Evolutionary conservation across 2,113 vertebrate species (phyloP), one percentile per base, ranked within the genome.

Genomic region (Pachypanchax playfairii): DNA sequence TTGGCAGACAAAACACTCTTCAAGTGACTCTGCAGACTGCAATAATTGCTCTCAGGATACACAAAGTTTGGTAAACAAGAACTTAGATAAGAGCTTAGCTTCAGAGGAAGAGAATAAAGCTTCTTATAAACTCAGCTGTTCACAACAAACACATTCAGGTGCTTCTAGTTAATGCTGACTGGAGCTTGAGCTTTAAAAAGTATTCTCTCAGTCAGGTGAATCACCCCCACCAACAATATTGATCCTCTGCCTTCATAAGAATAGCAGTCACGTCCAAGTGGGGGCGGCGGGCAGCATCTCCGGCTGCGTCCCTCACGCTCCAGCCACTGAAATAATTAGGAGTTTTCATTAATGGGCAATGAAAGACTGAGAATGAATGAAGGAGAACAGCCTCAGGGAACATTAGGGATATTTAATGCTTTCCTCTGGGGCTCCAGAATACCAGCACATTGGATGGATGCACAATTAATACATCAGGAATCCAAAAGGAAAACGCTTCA

Each of bases 311-410:
- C 93, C 87, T n/a, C 87, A 80, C 85, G 93, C 93, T 93, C 91
- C 93, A 94, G 94, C 94, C 95, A 93, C 93, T 92, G 94, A 95
- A 95, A 98, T 97, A 96, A 98, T 98, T 96, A 98, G 94, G 90
- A 93, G 93, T 95, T 96, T 94, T 98, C 95, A 98, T 98, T 98
- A 98, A 94, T 93, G 92, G 74, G 88, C 91, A 94, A 93, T 92
- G 93, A 90, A 91, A 90, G 87, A 89, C 82, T 85, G 79, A 73
- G 77, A 60, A 65, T 14, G 64, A 75, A 70, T 72, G 74, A 84
- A 82, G 62, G 82, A 83, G 87, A 87, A 86, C 85, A 86, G 91
- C 90, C 90, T 44, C 77, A 84, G 88, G 90, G 91, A 22, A 28
- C 87, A 89, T 85, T 87, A 82, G 85, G 88, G 92, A 91, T 91